Conservation (phyloP, 2,888 invertebrate species). For the Drosophila neonasuta region DNA sequence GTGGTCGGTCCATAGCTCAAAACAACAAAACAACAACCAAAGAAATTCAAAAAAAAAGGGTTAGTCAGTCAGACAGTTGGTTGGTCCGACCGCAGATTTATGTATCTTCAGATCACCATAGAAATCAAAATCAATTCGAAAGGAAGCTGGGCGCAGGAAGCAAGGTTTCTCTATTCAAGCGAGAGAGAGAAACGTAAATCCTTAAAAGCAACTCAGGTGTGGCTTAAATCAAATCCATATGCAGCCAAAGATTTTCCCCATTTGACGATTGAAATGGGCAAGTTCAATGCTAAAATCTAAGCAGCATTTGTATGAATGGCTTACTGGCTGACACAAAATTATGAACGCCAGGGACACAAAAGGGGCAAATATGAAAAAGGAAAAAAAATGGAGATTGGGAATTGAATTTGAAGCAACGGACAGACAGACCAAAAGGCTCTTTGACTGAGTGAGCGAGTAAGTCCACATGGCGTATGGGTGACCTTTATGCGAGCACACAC, state of each 20-base stretch:
- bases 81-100: conserved; percentile 15
- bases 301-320: conserved; percentile 39
- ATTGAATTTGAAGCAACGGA: conserved; percentile 52
- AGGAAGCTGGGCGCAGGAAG: conserved; percentile 2
- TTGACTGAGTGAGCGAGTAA: conserved; percentile 13
- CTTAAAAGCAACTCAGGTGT: conserved; percentile 52
- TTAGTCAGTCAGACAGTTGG: neutral
- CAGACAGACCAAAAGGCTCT: conserved; percentile 35
- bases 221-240: conserved; percentile 63
- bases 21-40: neutral
- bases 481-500: conserved; percentile 45
- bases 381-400: conserved; percentile 28
- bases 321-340: conserved; percentile 32
- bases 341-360: conserved; percentile 33
- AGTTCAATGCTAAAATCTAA: conserved; percentile 42
- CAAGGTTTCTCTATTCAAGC: conserved; percentile 12
- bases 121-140: conserved; percentile 55
- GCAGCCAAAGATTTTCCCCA: conserved; percentile 42
- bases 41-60: conserved; percentile 8
- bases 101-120: conserved; percentile 35
- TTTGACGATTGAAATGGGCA: conserved; percentile 45
- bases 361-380: neutral
- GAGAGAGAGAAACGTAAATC: conserved; percentile 26
- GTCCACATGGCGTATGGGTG: conserved; percentile 50
- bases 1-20: conserved; percentile 44